Evolutionary conservation across 2,113 vertebrate species (phyloP), one percentile per base, ranked within the genome.

Genomic region (Rissa tridactyla): DNA sequence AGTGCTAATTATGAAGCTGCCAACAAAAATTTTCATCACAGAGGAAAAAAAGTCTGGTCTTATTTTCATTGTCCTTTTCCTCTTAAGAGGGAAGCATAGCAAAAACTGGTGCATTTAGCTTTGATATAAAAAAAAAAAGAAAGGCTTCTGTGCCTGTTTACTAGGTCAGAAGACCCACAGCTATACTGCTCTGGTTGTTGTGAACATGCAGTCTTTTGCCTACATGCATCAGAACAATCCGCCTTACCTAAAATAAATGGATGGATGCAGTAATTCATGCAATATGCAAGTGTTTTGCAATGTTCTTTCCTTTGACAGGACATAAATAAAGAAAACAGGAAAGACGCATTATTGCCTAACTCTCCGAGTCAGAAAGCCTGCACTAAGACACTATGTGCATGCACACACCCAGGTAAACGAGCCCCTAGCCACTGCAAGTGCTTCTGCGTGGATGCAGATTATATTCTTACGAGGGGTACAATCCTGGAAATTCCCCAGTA

Each of bases 321-420:
- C 52, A 83, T n/a, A 91, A 82, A 88, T 23, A 85, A 79, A 94
- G 66, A 69, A 91, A 95, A 90, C 55, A 90, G 82, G 75, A 85
- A 95, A 79, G 65, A 66, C 0, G 0, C 13, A 3, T 71, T 91
- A 91, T 47, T 95, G 68, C 81, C 66, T 54, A 94, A 90, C 10
- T 25, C 4, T 26, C 3, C 0, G 8, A 85, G 71, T 82, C 58
- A 66, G 80, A 92, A 71, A 92, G 73, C 9, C 61, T 51, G 49
- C 38, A 11, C 34, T 13, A 22, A 79, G 51, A 82, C 21, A 30
- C 16, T 8, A 2, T 2, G 34, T 5, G 29, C 34, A n/a, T 5
- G 13, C 15, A 16, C 11, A 32, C 32, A 55, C 40, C n/a, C 26
- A 79, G 36, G 8, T 2, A 51, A 25, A 58, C 27, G 0, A 47